These are phyloP conservation scores for Apodemia hepburni DNA, from an alignment of 2,888 invertebrate species.

Conservation along the genomic window DNA sequence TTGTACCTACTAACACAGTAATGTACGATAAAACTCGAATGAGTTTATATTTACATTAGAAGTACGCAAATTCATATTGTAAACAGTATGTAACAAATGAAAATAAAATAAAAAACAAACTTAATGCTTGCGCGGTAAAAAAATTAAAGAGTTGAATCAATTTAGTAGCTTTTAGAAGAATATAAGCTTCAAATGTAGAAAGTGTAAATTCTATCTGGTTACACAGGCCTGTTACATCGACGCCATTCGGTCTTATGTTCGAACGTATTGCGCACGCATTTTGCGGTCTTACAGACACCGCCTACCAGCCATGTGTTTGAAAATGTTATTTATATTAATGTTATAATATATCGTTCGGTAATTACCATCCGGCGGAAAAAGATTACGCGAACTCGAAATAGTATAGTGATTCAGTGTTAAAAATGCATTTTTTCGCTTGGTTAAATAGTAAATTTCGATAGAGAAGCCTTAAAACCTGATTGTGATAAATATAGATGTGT, in stretches of 20 bases:
- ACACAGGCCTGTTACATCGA: conserved; percentile 10
- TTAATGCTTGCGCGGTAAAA: no score
- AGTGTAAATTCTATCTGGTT: background rate
- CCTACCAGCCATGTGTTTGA: conserved; percentile 3
- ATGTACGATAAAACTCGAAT: no score
- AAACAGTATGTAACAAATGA: no score
- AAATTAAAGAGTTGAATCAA: no score
- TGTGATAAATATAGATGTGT: conserved; percentile 1
- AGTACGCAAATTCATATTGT: no score
- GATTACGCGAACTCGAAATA: background rate
- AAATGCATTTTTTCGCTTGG: conserved; percentile 13
- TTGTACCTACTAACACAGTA: no score
- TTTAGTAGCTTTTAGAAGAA: background rate
- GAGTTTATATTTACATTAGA: no score
- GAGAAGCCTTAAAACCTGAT: conserved; percentile 10
- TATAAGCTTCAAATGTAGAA: background rate
- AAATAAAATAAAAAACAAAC: no score
- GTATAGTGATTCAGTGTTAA: conserved; percentile 15
- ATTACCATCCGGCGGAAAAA: background rate
- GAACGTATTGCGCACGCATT: conserved; percentile 39
- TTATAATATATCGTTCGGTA: background rate
- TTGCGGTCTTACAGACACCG: conserved; percentile 20
- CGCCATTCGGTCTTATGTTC: conserved; percentile 36
- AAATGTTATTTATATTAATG: conserved; percentile 7
- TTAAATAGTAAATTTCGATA: background rate